These are phyloP conservation scores for Chymomyza procnemis DNA, from an alignment of 2,888 invertebrate species.

Conservation along the genomic window DNA sequence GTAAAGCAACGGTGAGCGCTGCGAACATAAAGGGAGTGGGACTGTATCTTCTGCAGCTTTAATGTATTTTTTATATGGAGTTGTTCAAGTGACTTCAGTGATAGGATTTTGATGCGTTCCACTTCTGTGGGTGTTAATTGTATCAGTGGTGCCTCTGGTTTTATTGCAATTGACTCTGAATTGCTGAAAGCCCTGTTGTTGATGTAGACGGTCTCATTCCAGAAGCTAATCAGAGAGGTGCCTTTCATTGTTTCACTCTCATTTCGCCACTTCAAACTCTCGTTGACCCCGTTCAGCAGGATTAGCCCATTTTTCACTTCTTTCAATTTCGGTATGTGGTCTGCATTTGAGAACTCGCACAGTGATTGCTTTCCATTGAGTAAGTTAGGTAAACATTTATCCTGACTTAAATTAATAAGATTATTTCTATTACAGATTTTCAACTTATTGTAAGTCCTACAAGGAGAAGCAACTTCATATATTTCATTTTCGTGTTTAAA, in stretches of 20 bases:
- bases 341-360: slow-evolving; percentile 3
- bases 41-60: too few species aligned
- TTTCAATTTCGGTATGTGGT: background rate
- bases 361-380: slow-evolving; percentile 3
- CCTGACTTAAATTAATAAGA: background rate
- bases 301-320: background rate
- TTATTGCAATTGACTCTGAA: background rate
- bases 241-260: background rate
- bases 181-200: slow-evolving; percentile 7
- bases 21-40: background rate
- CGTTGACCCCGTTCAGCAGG: slow-evolving; percentile 9
- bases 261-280: background rate
- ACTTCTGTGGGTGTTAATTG: slow-evolving; percentile 9
- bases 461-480: too few species aligned
- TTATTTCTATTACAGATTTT: too few species aligned
- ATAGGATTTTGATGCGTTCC: too few species aligned
- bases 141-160: background rate
- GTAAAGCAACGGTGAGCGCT: background rate
- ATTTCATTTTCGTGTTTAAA: too few species aligned
- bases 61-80: too few species aligned
- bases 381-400: slow-evolving; percentile 7
- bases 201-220: slow-evolving; percentile 8
- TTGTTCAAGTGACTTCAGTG: too few species aligned
- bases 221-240: slow-evolving; percentile 10
- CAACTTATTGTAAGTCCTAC: too few species aligned